Evolutionary conservation across 35 echinoderm and acorn worm species (phyloP).

Genomic region (Chiridota heheva): DNA sequence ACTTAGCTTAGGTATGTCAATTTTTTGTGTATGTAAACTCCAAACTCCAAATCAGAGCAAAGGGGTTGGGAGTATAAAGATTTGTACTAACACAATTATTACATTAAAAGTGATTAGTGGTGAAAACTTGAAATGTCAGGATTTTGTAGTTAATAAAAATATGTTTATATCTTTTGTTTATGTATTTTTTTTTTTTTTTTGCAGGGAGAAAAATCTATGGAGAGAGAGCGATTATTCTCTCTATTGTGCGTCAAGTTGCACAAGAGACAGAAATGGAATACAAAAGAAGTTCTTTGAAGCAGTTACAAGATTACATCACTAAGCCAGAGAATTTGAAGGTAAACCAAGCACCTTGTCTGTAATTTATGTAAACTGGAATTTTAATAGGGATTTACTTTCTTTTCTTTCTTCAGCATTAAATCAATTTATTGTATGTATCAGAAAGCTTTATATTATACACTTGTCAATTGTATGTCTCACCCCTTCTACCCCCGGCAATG

Average conservation of each 20-base stretch:
- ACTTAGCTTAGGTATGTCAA: no score
- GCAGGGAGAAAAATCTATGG: conserved; percentile 74
- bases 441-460: neutral
- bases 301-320: conserved; percentile 54
- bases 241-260: conserved; percentile 46
- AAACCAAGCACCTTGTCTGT: neutral
- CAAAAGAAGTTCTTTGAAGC: conserved; percentile 33
- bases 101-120: no score
- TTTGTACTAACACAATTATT: no score
- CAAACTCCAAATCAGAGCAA: no score
- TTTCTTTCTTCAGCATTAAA: neutral
- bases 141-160: no score
- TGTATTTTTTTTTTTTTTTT: conserved; percentile 6
- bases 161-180: no score
- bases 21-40: no score
- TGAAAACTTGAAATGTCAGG: no score
- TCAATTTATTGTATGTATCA: neutral
- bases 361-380: neutral
- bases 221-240: conserved; percentile 58
- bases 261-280: conserved; percentile 77
- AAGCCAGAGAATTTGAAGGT: conserved; percentile 71
- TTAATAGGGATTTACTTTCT: neutral
- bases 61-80: no score
- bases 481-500: neutral
- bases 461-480: neutral